Evolutionary conservation across 1,140 invertebrate genomes (phyloP).

Genomic region (Leptinotarsa undecemlineata): DNA sequence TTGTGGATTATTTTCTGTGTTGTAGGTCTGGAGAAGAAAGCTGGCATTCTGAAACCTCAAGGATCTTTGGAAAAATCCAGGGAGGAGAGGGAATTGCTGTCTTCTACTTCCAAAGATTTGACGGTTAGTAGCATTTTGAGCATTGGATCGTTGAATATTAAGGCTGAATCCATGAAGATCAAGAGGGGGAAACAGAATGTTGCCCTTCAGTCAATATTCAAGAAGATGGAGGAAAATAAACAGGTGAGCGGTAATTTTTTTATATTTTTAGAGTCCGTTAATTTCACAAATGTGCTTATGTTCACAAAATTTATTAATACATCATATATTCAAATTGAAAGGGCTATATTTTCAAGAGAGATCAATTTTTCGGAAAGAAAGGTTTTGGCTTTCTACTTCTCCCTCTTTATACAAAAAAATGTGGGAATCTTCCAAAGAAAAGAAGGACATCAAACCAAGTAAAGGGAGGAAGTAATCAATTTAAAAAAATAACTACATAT

Average conservation of each 20-base stretch:
- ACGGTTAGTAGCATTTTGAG: background rate
- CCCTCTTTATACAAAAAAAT: no score
- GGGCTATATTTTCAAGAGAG: no score
- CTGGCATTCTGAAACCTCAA: constrained; percentile 72
- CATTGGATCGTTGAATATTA: constrained; percentile 29
- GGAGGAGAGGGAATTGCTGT: constrained; percentile 58
- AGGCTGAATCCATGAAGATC: constrained; percentile 42
- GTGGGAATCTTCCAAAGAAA: no score
- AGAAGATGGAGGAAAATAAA: constrained; percentile 65
- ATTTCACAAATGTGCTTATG: no score
- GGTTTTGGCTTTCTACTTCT: no score
- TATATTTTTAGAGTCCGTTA: background rate
- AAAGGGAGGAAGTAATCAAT: no score
- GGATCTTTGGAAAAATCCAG: constrained; percentile 66
- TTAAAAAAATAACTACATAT: no score
- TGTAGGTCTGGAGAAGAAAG: constrained; percentile 61
- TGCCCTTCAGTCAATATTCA: constrained; percentile 72
- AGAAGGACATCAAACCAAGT: no score
- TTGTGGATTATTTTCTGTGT: constrained; percentile 15
- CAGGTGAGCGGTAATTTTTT: constrained; percentile 55
- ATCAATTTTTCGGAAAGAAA: no score
- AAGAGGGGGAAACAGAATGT: constrained; percentile 53
- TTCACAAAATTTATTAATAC: no score
- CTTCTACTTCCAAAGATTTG: constrained; percentile 21
- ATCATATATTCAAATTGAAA: no score